Percentiles rank a stretch among this genome's conserved stretches.
phyloP scores from a whole-genome alignment of 2,113 vertebrate species.

The Herpailurus yagouaroundi region DNA sequence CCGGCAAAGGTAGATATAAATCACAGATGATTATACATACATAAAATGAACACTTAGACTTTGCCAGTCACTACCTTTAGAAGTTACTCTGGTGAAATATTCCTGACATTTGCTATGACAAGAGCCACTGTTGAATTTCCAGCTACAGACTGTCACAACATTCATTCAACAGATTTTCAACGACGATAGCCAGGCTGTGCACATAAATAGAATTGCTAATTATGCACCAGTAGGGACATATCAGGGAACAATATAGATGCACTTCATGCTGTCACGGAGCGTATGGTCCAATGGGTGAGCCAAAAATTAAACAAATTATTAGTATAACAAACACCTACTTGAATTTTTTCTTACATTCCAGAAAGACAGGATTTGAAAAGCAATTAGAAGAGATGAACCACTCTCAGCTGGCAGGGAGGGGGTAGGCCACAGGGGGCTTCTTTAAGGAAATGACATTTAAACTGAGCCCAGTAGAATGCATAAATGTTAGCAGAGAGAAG shows the following conservation, averaged over 20 bases:
- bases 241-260: not conserved
- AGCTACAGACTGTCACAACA: not conserved
- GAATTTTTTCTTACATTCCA: not conserved
- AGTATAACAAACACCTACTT: not conserved
- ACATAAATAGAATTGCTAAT: slow-evolving; percentile 37
- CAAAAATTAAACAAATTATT: slow-evolving; percentile 42
- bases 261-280: not conserved
- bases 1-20: not conserved
- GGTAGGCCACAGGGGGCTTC: not conserved
- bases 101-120: not conserved
- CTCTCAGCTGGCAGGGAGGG: not conserved
- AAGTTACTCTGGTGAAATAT: not conserved
- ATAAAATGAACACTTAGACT: not conserved
- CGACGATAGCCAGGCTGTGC: not conserved
- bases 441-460: slow-evolving; percentile 36
- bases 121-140: not conserved
- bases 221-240: not conserved
- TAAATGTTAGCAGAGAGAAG: not conserved
- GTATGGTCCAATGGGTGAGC: not conserved
- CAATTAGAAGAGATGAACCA: not conserved
- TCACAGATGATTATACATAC: not conserved
- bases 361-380: not conserved
- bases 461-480: not conserved
- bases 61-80: not conserved
- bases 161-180: slow-evolving; percentile 52